Percentiles rank a stretch among this genome's conserved stretches.
Evolutionary conservation across 2,797 vertebrate genomes (phyloP).

Genomic region (Hydrophis major): DNA sequence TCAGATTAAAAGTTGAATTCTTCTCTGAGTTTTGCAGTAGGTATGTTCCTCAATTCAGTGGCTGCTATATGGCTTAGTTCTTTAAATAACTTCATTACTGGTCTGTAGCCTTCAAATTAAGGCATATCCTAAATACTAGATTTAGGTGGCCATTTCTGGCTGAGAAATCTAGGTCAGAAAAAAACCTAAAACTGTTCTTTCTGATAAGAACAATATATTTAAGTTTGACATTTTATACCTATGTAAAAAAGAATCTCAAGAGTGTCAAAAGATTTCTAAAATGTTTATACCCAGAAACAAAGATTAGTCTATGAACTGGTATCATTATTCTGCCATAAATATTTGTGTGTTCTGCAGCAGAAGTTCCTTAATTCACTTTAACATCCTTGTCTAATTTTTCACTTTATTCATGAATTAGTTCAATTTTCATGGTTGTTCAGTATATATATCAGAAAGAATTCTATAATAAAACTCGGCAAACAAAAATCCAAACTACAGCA

Average conservation of each 20-base stretch:
- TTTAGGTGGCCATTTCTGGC: neutral
- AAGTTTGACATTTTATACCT: slow-evolving; percentile 6
- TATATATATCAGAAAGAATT: slow-evolving; percentile 4
- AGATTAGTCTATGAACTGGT: neutral
- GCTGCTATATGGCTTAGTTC: slow-evolving; percentile 35
- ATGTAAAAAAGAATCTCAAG: slow-evolving; percentile 20
- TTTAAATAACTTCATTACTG: slow-evolving; percentile 2
- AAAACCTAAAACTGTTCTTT: neutral
- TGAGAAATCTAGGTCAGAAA: neutral
- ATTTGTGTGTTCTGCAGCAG: slow-evolving; percentile 8
- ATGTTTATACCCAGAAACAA: slow-evolving; percentile 11
- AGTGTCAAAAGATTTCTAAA: slow-evolving; percentile 17
- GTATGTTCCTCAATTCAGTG: slow-evolving; percentile 52
- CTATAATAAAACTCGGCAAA: neutral
- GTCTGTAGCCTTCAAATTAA: slow-evolving; percentile 35
- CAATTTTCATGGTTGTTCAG: neutral
- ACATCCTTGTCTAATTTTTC: slow-evolving; percentile 9
- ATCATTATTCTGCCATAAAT: neutral
- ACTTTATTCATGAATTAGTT: slow-evolving; percentile 2
- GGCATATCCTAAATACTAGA: neutral
- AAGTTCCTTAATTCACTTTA: slow-evolving; percentile 34
- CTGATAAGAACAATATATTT: neutral
- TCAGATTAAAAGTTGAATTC: slow-evolving; percentile 73
- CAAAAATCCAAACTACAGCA: neutral
- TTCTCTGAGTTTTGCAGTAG: slow-evolving; percentile 65